Conservation (phyloP, 1,140 invertebrate species). For the Musca domestica region DNA sequence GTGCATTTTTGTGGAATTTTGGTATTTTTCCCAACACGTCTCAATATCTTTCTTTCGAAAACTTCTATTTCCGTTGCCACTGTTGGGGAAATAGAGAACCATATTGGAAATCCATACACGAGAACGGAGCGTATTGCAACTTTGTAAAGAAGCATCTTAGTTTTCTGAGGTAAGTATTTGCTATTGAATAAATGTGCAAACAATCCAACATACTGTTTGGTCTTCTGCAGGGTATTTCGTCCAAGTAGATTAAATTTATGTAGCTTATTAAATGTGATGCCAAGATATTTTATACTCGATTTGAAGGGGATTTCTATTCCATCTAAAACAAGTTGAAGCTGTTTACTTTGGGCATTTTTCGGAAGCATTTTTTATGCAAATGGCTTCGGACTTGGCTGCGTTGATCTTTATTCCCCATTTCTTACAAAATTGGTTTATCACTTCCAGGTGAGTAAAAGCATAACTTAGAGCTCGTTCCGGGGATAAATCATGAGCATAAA, state of each 20-base stretch:
- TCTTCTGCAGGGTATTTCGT: not conserved
- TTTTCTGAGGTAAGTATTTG: not conserved
- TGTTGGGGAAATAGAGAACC: not conserved
- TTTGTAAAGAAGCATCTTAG: not conserved
- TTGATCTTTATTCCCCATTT: too few relatives aligned
- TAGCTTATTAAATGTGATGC: not conserved
- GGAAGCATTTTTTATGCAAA: too few relatives aligned
- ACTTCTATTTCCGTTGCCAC: not conserved
- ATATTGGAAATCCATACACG: not conserved
- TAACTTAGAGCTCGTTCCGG: too few relatives aligned
- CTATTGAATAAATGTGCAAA: not conserved
- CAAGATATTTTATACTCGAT: not conserved
- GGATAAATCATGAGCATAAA: too few relatives aligned
- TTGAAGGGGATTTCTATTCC: constrained; percentile 4
- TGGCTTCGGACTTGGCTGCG: too few relatives aligned
- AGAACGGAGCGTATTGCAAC: not conserved
- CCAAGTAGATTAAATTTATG: not conserved
- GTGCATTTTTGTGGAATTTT: not conserved
- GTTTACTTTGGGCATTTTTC: too few relatives aligned
- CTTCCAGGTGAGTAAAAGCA: too few relatives aligned
- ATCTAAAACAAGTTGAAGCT: not conserved
- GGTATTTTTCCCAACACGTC: not conserved
- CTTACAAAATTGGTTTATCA: too few relatives aligned
- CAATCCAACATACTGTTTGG: not conserved
- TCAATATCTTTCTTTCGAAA: not conserved